These are phyloP conservation scores for Invenusta paracnida DNA, from an alignment of 2,888 invertebrate genomes.

Conservation along the genomic window DNA sequence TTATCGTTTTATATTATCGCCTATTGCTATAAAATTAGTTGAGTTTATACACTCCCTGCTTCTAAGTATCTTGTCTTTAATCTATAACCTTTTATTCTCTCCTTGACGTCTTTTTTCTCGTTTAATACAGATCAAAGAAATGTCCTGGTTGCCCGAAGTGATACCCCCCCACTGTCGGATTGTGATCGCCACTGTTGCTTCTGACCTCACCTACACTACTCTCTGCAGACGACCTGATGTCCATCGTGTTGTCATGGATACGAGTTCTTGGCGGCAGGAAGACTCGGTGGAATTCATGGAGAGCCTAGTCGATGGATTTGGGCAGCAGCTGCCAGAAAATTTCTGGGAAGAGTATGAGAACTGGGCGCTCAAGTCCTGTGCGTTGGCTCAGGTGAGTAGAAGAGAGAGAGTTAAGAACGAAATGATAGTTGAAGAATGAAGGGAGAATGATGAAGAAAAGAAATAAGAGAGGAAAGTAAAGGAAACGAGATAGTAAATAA, in stretches of 20 bases:
- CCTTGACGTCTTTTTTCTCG: background rate
- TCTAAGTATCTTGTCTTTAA: no score
- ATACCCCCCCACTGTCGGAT: conserved; percentile 54
- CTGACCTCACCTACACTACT: conserved; percentile 51
- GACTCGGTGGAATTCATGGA: conserved; percentile 50
- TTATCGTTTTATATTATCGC: no score
- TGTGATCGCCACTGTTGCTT: conserved; percentile 51
- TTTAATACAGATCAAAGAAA: conserved; percentile 52
- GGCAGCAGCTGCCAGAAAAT: conserved; percentile 44
- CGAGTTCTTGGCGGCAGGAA: conserved; percentile 46
- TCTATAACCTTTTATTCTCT: no score
- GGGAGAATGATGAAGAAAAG: no score
- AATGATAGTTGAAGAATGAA: no score
- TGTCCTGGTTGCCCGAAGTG: conserved; percentile 53
- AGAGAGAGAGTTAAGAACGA: no score
- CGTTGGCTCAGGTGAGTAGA: conserved; percentile 51
- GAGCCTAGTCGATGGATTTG: conserved; percentile 47
- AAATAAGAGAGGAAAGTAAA: no score
- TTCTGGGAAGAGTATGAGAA: conserved; percentile 49
- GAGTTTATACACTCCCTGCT: no score
- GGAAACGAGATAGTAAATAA: no score
- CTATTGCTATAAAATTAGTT: no score
- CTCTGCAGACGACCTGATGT: conserved; percentile 51
- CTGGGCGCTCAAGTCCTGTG: conserved; percentile 49
- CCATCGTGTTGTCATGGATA: conserved; percentile 22